phyloP scores from a whole-genome alignment of 1,140 invertebrate species.

The Trachymyrmex septentrionalis region DNA sequence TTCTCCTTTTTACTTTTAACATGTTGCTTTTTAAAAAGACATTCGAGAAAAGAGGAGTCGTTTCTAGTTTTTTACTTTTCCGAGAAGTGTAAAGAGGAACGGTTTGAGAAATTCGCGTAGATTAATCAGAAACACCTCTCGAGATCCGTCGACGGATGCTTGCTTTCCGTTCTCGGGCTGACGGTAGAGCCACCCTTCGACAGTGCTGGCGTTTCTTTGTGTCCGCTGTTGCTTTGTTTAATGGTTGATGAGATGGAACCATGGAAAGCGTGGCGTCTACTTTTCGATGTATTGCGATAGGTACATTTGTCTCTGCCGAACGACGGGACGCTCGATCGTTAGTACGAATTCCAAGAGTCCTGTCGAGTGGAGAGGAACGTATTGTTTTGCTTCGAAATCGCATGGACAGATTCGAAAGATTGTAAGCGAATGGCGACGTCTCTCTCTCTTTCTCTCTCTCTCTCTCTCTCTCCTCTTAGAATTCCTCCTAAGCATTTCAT shows the following conservation, averaged over 20 bases:
- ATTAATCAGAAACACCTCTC: slow-evolving; percentile 82
- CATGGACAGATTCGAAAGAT: slow-evolving; percentile 23
- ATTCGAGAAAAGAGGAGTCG: slow-evolving; percentile 7
- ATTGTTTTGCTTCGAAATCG: slow-evolving; percentile 45
- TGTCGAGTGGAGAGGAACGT: slow-evolving; percentile 10
- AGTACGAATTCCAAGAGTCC: slow-evolving; percentile 30
- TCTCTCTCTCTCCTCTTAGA: slow-evolving; percentile 6
- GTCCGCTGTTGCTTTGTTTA: slow-evolving; percentile 81
- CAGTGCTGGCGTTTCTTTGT: slow-evolving; percentile 80
- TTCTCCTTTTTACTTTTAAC: background rate
- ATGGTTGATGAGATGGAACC: slow-evolving; percentile 84
- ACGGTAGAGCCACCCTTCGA: slow-evolving; percentile 70
- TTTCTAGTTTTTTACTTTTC: slow-evolving; percentile 72
- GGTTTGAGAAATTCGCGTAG: slow-evolving; percentile 66
- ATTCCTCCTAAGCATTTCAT: slow-evolving; percentile 12
- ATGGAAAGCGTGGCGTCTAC: slow-evolving; percentile 65
- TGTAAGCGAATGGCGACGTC: background rate
- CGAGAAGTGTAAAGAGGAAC: slow-evolving; percentile 55
- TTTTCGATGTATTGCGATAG: slow-evolving; percentile 47
- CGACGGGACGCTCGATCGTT: slow-evolving; percentile 53
- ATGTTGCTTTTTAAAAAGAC: background rate
- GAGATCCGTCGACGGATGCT: slow-evolving; percentile 52
- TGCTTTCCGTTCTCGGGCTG: slow-evolving; percentile 59
- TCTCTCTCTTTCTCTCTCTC: too few relatives aligned
- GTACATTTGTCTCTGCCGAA: slow-evolving; percentile 29